Evolutionary conservation across 2,797 vertebrate genomes (phyloP).

Genomic region (Rhabdomys pumilio): DNA sequence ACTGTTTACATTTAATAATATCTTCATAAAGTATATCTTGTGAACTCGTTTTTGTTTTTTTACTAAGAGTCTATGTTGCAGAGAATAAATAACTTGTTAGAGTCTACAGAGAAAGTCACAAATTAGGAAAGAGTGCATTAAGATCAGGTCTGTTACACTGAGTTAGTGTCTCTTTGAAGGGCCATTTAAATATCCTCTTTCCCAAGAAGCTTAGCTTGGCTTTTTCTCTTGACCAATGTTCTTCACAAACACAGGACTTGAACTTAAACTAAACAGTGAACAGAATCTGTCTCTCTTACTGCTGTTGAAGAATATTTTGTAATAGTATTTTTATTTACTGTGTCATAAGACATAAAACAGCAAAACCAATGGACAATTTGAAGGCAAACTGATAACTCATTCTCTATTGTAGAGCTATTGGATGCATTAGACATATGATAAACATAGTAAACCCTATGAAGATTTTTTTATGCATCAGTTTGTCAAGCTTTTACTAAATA

Average conservation of each 20-base stretch:
- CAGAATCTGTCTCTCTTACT: conserved; percentile 9
- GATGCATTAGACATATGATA: not conserved
- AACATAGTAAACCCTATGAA: not conserved
- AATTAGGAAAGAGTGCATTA: not conserved
- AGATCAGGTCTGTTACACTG: not conserved
- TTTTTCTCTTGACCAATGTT: not conserved
- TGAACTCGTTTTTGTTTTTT: not conserved
- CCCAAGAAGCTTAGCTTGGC: not conserved
- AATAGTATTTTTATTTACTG: not conserved
- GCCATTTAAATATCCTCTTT: not conserved
- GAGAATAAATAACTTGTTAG: conserved; percentile 12
- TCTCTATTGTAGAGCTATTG: not conserved
- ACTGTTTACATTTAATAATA: not conserved
- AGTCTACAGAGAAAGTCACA: not conserved
- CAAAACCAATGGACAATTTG: not conserved
- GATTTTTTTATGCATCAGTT: not conserved
- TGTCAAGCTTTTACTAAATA: not conserved
- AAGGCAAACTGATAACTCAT: not conserved
- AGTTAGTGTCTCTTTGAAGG: not conserved
- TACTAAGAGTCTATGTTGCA: not conserved
- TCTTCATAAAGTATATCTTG: not conserved
- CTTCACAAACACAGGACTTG: conserved; percentile 11
- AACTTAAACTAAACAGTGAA: not conserved
- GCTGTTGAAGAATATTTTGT: not conserved
- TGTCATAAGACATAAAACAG: not conserved